Conservation (phyloP, 1,140 invertebrate species). For the Listronotus oregonensis region DNA sequence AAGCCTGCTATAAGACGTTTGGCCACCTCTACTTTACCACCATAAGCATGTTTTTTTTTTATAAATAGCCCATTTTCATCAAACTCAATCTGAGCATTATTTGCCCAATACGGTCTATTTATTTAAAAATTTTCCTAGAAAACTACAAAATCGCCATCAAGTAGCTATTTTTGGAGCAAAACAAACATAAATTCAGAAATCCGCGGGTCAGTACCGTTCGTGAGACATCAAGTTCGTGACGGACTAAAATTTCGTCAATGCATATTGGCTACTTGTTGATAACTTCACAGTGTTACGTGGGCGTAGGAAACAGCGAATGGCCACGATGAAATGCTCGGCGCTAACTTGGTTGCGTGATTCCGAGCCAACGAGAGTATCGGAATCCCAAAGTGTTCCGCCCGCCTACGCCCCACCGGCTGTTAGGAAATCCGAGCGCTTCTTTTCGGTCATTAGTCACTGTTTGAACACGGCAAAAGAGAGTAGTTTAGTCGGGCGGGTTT, state of each 20-base stretch:
- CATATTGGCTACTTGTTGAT: constrained; percentile 58
- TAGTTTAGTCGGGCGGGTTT: background rate
- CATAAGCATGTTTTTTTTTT: no score
- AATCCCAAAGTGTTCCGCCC: constrained; percentile 36
- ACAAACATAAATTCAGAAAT: constrained; percentile 30
- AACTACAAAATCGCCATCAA: constrained; percentile 11
- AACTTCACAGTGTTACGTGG: constrained; percentile 33
- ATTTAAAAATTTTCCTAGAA: constrained; percentile 1
- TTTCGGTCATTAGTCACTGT: constrained; percentile 50
- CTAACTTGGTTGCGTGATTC: constrained; percentile 46
- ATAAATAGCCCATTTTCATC: no score
- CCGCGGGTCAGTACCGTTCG: constrained; percentile 33
- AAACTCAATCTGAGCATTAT: no score
- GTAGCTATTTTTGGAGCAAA: constrained; percentile 28
- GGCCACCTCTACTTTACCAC: no score
- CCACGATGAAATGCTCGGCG: constrained; percentile 37
- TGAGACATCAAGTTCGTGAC: constrained; percentile 10
- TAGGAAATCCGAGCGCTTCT: constrained; percentile 34
- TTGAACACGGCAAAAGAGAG: constrained; percentile 37
- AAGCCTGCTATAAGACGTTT: no score
- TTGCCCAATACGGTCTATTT: background rate
- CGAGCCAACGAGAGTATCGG: constrained; percentile 47
- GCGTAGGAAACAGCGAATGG: constrained; percentile 44
- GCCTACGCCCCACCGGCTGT: constrained; percentile 35
- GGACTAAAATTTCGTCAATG: constrained; percentile 40